Evolutionary conservation across 2,797 vertebrate species (phyloP).

Genomic region (Smutsia temminckii): DNA sequence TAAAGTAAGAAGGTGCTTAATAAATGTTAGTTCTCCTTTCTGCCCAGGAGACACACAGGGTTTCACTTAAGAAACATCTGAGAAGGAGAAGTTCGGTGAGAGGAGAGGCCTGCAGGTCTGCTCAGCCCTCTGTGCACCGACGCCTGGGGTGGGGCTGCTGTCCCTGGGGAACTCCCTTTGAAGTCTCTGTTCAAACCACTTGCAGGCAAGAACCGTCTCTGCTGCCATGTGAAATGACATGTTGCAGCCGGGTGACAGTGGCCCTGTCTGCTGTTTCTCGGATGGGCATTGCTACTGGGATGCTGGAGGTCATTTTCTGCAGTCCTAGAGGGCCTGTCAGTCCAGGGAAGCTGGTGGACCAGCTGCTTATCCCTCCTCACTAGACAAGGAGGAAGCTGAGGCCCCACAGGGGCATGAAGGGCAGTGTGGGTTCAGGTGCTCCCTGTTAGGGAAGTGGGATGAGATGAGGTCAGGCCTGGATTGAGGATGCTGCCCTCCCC

Average conservation of each 20-base stretch:
- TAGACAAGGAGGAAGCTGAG: background rate
- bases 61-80: background rate
- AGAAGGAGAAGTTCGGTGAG: background rate
- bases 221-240: fast-evolving
- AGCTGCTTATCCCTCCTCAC: background rate
- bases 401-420: background rate
- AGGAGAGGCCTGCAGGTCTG: background rate
- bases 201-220: background rate
- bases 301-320: background rate
- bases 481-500: background rate
- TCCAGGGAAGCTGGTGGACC: background rate
- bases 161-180: background rate
- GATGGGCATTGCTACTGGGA: background rate
- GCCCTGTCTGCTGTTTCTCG: background rate
- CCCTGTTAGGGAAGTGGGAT: background rate
- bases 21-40: background rate
- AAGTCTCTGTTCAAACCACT: background rate
- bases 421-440: background rate
- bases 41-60: too few relatives aligned
- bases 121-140: background rate
- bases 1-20: background rate
- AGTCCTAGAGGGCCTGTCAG: background rate
- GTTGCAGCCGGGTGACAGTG: fast-evolving
- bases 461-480: background rate
- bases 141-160: background rate